phyloP scores from a whole-genome alignment of 2,888 invertebrate genomes.

The Synanthedon myopaeformis region DNA sequence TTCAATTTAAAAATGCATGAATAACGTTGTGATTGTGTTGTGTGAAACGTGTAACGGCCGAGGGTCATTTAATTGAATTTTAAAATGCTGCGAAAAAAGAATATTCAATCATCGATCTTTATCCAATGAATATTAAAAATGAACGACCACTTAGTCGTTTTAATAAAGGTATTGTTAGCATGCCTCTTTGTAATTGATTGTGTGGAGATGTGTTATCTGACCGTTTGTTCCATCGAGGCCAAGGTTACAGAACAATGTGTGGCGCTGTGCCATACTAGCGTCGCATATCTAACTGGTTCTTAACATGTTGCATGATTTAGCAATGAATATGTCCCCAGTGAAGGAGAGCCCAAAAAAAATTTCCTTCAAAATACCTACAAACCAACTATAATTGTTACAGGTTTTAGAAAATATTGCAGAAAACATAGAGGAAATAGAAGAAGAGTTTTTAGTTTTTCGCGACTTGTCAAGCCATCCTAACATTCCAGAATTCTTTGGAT shows the following conservation, averaged over 20 bases:
- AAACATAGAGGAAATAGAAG: slow-evolving; percentile 86
- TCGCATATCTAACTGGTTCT: slow-evolving; percentile 7
- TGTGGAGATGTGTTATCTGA: slow-evolving; percentile 37
- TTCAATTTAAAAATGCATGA: no score
- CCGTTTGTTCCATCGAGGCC: slow-evolving; percentile 29
- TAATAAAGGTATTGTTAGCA: slow-evolving; percentile 45
- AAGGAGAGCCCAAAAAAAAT: not conserved
- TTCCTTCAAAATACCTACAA: slow-evolving; percentile 5
- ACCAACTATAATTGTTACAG: slow-evolving; percentile 21
- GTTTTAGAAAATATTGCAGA: slow-evolving; percentile 83
- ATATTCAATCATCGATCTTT: no score
- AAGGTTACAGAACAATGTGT: slow-evolving; percentile 50
- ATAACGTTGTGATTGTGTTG: no score
- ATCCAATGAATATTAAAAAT: not conserved
- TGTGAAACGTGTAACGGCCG: no score
- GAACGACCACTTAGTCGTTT: slow-evolving; percentile 9
- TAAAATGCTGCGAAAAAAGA: not conserved
- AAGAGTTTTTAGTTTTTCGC: slow-evolving; percentile 79
- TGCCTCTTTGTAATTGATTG: slow-evolving; percentile 39
- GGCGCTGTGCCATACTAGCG: slow-evolving; percentile 18
- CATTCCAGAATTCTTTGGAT: slow-evolving; percentile 80
- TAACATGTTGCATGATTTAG: not conserved
- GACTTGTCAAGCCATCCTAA: slow-evolving; percentile 82
- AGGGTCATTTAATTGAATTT: no score
- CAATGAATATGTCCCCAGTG: no score